These are phyloP conservation scores for Xylota segnis DNA, from an alignment of 2,888 invertebrate species.

Conservation along the genomic window DNA sequence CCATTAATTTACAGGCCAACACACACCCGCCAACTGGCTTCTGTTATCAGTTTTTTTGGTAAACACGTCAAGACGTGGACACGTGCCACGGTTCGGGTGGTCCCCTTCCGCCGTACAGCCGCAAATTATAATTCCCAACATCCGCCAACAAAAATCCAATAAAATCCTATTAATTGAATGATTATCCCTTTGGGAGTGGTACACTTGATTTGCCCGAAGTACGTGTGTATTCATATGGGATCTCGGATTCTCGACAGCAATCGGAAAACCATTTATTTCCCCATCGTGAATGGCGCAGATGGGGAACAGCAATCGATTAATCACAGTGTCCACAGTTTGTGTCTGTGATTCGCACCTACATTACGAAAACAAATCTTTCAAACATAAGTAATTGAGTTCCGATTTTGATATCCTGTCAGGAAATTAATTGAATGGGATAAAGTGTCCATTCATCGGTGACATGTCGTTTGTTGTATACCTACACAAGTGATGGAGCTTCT, in stretches of 20 bases:
- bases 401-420: conserved; percentile 75
- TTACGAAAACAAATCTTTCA: conserved; percentile 24
- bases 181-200: conserved; percentile 76
- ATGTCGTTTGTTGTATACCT: conserved; percentile 60
- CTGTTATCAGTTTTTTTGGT: conserved; percentile 66
- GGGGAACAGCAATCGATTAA: conserved; percentile 62
- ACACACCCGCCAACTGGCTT: conserved; percentile 58
- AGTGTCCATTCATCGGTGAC: conserved; percentile 61
- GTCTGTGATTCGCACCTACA: conserved; percentile 39
- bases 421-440: conserved; percentile 77
- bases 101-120: conserved; percentile 30
- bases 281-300: conserved; percentile 38
- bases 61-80: conserved; percentile 64
- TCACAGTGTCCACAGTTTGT: conserved; percentile 53
- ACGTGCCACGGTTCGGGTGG: conserved; percentile 72
- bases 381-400: conserved; percentile 78
- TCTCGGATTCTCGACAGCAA: conserved; percentile 39
- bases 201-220: conserved; percentile 67
- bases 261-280: conserved; percentile 65
- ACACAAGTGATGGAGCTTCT: conserved; percentile 29
- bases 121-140: conserved; percentile 67
- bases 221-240: conserved; percentile 56
- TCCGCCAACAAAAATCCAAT: conserved; percentile 73
- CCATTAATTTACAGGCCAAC: conserved; percentile 71
- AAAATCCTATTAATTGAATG: conserved; percentile 77